Evolutionary conservation across 2,113 vertebrate species (phyloP), one percentile per base, ranked within the genome.

Genomic region (Syngnathus scovelli): DNA sequence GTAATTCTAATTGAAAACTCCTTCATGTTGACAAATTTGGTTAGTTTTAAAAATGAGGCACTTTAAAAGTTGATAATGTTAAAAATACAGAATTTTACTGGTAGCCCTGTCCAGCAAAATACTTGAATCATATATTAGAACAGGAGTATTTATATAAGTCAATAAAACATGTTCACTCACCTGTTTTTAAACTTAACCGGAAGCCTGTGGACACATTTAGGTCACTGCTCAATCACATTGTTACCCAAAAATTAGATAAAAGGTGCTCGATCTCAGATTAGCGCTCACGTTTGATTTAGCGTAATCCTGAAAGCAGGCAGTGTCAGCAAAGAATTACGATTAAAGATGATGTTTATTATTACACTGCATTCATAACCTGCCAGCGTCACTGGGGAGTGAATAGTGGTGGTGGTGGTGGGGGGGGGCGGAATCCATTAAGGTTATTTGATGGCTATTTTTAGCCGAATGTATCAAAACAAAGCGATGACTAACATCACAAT

Each of bases 381-480:
- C 23, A 2, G 66, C 70, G 44, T 75, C 78, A 80, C 58, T 44
- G 38, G 71, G 36, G 60, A 67, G 52, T 11, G 21, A 21, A 5
- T 1, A 2, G 1, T 6, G 27, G 27, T 27, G 27, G 27, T 1
- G 1, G 1, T 6, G 27, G 27, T 27, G 27, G 27, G 23, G 7
- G 54, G 38, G 71, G 38, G 56, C 67, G 56, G 69, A 52, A 60
- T 83, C 74, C 80, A 84, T 86, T 84, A 82, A 55, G 56, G 63
- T 76, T 78, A 85, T 84, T 85, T 79, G 68, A 74, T 76, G 64
- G 71, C 63, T 87, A 85, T 83, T 86, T 87, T 75, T 86, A 82
- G 56, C 65, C 6, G 4, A 0, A 0, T 5, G 39, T 23, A 49
- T 58, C 10, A 69, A 78, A 79, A 69, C 72, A 66, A 74, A 62